These are phyloP conservation scores for Hirtodrosophila cameraria DNA, from an alignment of 2,888 invertebrate species.

Conservation along the genomic window DNA sequence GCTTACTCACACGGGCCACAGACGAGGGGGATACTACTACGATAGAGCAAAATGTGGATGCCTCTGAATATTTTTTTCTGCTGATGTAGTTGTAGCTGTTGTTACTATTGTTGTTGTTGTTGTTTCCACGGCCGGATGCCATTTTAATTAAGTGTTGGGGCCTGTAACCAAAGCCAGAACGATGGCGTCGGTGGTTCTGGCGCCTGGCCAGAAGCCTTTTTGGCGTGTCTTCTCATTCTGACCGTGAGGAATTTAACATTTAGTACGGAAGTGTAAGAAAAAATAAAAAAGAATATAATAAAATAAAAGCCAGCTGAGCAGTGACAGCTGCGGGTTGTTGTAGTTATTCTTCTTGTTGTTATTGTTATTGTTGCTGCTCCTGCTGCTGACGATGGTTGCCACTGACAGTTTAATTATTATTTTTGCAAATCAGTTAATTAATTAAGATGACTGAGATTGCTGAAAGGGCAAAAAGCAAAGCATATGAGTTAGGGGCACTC, in stretches of 20 bases:
- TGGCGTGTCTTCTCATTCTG: constrained; percentile 48
- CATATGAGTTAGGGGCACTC: constrained; percentile 22
- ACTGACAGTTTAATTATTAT: constrained; percentile 74
- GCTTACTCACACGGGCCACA: constrained; percentile 65
- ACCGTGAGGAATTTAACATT: constrained; percentile 60
- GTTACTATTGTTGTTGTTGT: constrained; percentile 15
- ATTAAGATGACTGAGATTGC: constrained; percentile 57
- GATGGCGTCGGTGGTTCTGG: constrained; percentile 42
- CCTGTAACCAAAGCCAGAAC: constrained; percentile 44
- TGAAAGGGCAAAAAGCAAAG: background rate
- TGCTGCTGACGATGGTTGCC: constrained; percentile 42
- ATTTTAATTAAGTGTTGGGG: constrained; percentile 76
- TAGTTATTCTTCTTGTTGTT: constrained; percentile 28
- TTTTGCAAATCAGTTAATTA: constrained; percentile 70
- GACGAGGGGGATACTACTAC: constrained; percentile 25
- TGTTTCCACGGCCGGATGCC: constrained; percentile 63
- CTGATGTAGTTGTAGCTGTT: constrained; percentile 19
- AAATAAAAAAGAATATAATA: constrained; percentile 20
- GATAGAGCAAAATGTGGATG: constrained; percentile 39
- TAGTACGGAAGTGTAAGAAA: constrained; percentile 50
- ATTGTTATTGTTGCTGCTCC: too few relatives aligned
- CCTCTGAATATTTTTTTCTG: constrained; percentile 19
- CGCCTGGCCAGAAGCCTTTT: constrained; percentile 50
- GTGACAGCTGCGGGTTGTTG: constrained; percentile 48
- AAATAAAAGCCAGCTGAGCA: constrained; percentile 34